A percentile compares a stretch with the other conserved stretches of the same genome.
Conservation (phyloP, 2,888 invertebrate genomes). For the Heliconius sara region DNA sequence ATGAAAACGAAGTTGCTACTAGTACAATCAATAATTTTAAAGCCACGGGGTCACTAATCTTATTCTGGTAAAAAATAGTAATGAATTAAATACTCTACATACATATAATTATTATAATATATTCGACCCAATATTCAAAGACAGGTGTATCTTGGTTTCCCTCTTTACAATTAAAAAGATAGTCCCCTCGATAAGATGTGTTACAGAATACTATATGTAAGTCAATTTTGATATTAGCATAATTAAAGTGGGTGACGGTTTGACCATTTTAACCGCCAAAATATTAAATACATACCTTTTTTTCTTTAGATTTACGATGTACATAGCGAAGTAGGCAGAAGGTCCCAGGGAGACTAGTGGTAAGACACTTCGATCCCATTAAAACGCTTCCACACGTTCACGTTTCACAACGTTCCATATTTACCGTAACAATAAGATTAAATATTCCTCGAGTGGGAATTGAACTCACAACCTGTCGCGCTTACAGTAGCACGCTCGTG, state of each 20-base stretch:
- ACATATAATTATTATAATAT: conserved; percentile 16
- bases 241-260: conserved; percentile 7
- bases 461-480: background rate
- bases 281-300: background rate
- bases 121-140: conserved; percentile 40
- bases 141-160: conserved; percentile 42
- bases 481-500: background rate
- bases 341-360: background rate
- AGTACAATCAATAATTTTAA: too few species aligned
- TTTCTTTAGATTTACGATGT: background rate
- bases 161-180: conserved; percentile 28
- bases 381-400: too few species aligned
- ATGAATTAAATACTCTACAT: background rate
- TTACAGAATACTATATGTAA: conserved; percentile 29
- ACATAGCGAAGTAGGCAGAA: background rate
- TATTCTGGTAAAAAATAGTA: background rate
- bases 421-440: background rate
- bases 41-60: background rate
- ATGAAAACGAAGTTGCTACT: too few species aligned
- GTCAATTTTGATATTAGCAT: conserved; percentile 38
- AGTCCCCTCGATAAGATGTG: conserved; percentile 11
- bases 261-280: background rate
- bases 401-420: too few species aligned
- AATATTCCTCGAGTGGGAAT: too few species aligned
- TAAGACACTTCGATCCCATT: too few species aligned